Percentiles rank a stretch among this genome's conserved stretches.
These are phyloP conservation scores for Epicampocera succincta DNA, from an alignment of 2,888 invertebrate genomes.

Conservation along the genomic window DNA sequence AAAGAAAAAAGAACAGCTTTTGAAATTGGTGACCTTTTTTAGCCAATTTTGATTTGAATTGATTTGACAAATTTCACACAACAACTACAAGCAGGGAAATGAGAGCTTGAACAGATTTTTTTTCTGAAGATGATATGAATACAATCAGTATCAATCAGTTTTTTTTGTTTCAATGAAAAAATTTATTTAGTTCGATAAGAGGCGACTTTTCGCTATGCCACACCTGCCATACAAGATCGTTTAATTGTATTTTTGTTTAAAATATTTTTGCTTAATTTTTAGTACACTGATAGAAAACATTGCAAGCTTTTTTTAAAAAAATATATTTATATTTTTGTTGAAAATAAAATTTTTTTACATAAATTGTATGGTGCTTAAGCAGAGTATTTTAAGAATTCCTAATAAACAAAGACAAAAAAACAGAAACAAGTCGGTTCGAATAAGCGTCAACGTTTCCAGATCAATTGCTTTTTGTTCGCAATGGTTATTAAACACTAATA, in stretches of 20 bases:
- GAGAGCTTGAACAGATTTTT: slow-evolving; percentile 53
- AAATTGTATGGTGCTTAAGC: no score
- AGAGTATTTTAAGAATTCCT: no score
- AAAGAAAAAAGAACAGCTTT: slow-evolving; percentile 3
- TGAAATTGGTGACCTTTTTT: slow-evolving; percentile 54
- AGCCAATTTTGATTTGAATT: slow-evolving; percentile 53
- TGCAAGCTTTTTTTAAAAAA: slow-evolving; percentile 44
- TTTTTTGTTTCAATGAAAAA: slow-evolving; percentile 35
- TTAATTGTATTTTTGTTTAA: slow-evolving; percentile 31
- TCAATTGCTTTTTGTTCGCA: no score
- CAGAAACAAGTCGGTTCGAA: no score
- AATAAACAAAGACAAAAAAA: no score
- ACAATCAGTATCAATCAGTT: slow-evolving; percentile 51
- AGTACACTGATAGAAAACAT: slow-evolving; percentile 52
- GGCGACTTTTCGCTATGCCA: slow-evolving; percentile 59
- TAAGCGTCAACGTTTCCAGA: no score
- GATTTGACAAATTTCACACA: slow-evolving; percentile 60
- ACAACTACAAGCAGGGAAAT: slow-evolving; percentile 64
- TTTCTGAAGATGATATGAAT: slow-evolving; percentile 43
- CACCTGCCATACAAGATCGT: slow-evolving; percentile 65
- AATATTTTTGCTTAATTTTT: slow-evolving; percentile 15
- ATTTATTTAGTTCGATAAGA: slow-evolving; percentile 21
- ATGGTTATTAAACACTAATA: no score
- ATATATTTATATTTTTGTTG: slow-evolving; percentile 6
- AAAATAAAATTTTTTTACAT: neutral